A percentile compares a stretch with the other conserved stretches of the same genome.
phyloP scores from a whole-genome alignment of 2,113 vertebrate species.

The Mirounga angustirostris region DNA sequence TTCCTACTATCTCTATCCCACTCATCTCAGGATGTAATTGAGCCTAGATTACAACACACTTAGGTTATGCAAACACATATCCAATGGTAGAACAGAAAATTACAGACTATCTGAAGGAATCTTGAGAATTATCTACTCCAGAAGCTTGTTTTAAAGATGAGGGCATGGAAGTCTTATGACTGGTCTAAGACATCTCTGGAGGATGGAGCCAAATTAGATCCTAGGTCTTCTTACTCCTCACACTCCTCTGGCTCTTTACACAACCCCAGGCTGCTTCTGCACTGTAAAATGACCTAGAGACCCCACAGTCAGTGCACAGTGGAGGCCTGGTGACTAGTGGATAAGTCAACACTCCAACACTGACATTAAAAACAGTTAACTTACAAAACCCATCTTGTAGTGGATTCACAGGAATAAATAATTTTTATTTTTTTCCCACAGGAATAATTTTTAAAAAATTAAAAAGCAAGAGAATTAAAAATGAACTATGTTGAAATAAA shows the following conservation, averaged over 20 bases:
- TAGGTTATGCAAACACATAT: not conserved
- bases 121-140: not conserved
- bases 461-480: not conserved
- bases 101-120: not conserved
- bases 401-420: not conserved
- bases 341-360: not conserved
- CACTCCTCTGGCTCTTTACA: not conserved
- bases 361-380: not conserved
- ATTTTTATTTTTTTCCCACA: not conserved
- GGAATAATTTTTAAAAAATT: constrained; percentile 39
- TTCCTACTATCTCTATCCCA: not conserved
- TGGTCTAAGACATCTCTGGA: not conserved
- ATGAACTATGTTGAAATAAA: not conserved
- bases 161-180: not conserved
- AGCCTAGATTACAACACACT: not conserved
- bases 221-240: not conserved
- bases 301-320: not conserved
- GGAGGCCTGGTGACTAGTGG: not conserved
- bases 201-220: not conserved
- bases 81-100: not conserved
- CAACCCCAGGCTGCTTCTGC: not conserved
- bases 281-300: not conserved
- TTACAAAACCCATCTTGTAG: not conserved
- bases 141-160: not conserved
- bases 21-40: not conserved